Percentiles rank a stretch among this genome's conserved stretches.
phyloP scores from a whole-genome alignment of 1,140 invertebrate species.

The Ostrea denselamellosa region DNA sequence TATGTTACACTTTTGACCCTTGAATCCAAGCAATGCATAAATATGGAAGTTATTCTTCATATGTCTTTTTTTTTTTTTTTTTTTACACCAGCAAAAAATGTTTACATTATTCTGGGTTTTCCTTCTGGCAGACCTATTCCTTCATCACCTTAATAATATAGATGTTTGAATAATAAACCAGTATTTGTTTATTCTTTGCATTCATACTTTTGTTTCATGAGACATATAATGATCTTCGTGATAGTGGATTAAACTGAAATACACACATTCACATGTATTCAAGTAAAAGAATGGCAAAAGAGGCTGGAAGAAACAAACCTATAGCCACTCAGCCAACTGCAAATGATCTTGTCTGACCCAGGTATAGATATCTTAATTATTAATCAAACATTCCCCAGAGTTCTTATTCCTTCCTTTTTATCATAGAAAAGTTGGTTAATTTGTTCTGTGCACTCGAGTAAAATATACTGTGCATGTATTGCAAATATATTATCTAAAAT shows the following conservation, averaged over 20 bases:
- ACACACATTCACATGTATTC: constrained; percentile 6
- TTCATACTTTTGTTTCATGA: not conserved
- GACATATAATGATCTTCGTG: not conserved
- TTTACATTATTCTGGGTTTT: too few relatives aligned
- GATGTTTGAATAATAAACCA: not conserved
- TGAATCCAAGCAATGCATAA: too few relatives aligned
- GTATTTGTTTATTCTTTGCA: constrained; percentile 1
- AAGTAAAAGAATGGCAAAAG: not conserved
- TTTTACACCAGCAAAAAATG: too few relatives aligned
- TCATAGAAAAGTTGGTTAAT: not conserved
- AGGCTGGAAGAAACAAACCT: not conserved
- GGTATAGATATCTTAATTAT: not conserved
- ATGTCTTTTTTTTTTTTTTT: not conserved
- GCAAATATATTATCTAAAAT: not conserved
- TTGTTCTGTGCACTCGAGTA: not conserved
- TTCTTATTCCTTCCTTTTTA: not conserved
- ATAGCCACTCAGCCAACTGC: not conserved
- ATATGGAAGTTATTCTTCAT: not conserved
- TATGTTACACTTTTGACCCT: too few relatives aligned
- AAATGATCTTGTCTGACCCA: not conserved
- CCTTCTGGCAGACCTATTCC: not conserved
- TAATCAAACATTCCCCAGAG: not conserved
- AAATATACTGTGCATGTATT: not conserved
- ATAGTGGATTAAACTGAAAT: not conserved
- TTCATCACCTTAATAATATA: not conserved